Evolutionary conservation across 2,888 invertebrate genomes (phyloP).

Genomic region (Slavum lentiscoides): DNA sequence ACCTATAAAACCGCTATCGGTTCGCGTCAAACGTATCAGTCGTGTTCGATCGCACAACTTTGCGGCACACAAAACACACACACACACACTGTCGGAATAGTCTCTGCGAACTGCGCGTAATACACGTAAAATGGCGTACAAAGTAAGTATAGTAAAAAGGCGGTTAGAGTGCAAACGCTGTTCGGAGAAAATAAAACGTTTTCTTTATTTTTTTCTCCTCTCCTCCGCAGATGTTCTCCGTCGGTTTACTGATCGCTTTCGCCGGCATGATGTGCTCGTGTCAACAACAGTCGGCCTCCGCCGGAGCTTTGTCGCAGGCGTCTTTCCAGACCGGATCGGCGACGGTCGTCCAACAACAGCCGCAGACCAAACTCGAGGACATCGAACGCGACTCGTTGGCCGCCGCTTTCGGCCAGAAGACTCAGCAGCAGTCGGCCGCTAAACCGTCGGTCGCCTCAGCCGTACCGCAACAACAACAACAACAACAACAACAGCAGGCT

Average conservation of each 20-base stretch:
- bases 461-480: not conserved
- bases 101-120: not conserved
- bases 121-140: slow-evolving; percentile 27
- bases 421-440: not conserved
- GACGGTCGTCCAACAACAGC: slow-evolving; percentile 15
- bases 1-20: slow-evolving; percentile 43
- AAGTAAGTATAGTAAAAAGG: not conserved
- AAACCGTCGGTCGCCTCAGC: not conserved
- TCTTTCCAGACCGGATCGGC: slow-evolving; percentile 20
- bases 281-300: not conserved
- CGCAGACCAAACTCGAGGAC: slow-evolving; percentile 40
- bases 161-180: not conserved
- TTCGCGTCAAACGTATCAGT: slow-evolving; percentile 33
- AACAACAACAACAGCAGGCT: slow-evolving; percentile 10
- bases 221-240: slow-evolving; percentile 1
- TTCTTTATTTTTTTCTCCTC: not conserved
- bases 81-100: not conserved
- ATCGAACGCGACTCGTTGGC: slow-evolving; percentile 35
- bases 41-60: slow-evolving; percentile 25
- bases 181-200: too few species aligned
- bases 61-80: not conserved
- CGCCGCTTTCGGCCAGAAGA: slow-evolving; percentile 20
- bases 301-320: not conserved
- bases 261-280: slow-evolving; percentile 39
- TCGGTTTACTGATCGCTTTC: slow-evolving; percentile 14